Base-by-base conservation (phyloP, 2,113 vertebrate genomes). In the Triplophysa rosa region DNA sequence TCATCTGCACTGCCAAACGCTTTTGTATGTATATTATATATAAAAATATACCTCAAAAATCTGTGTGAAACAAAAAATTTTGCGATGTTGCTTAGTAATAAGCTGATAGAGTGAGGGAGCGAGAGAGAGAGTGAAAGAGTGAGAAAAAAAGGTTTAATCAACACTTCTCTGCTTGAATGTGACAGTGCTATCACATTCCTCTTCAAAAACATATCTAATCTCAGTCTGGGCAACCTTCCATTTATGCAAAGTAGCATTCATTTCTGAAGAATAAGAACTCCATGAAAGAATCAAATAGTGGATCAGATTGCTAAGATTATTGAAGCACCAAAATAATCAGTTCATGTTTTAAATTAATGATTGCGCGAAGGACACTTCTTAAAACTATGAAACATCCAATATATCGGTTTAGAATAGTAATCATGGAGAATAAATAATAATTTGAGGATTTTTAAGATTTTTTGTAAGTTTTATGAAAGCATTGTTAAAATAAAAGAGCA, bases 161-260 rank as follows among this genome's bases (percentile, higher is more conserved):
- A 66, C 67, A 63, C 78, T 64, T 76, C 61, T 76, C 59, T 37
- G 61, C 61, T 77, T 65, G 59, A 77, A 77, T 77, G 62, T 65
- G 62, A 62, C 56, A 66, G 24, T 19, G 62, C 19, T 42, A 52
- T 64, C 59, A 69, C 69, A 65, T 64, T 65, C 45, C 69, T 26
- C 24, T 37, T 73, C 61, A 66, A 62, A 65, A 80, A 73, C 61
- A 80, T 65, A 80, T 80, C 47, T 65, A 66, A 73, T 74, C 47
- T 40, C 11, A 5, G 16, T 80, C 24, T 64, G 29, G 61, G 29
- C 61, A 73, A 21, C 47, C 61, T 58, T 80, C 61, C 68, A 71
- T 54, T 26, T 80, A 80, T 73, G 79, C 62, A 80, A 74, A 80
- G 33, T n/a, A 54, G 62, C n/a, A 49, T 65, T 37, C 45, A 80